These are phyloP conservation scores for Sitobion miscanthi DNA, from an alignment of 1,140 invertebrate genomes.

Conservation along the genomic window DNA sequence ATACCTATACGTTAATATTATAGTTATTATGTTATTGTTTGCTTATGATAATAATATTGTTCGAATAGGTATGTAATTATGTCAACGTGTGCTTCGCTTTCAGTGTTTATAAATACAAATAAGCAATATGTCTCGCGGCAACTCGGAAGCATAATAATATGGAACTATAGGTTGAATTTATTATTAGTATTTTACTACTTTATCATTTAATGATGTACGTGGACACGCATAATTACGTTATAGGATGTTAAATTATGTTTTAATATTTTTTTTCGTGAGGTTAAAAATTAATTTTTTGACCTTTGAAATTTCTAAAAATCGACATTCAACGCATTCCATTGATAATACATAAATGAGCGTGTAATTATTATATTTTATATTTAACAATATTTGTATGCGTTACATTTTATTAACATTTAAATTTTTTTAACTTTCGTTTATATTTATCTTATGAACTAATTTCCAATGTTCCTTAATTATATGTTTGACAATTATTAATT, in stretches of 20 bases:
- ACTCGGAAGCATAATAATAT: neutral
- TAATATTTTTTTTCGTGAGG: neutral
- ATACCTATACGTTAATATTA: neutral
- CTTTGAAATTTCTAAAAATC: neutral
- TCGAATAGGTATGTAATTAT: neutral
- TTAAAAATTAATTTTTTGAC: neutral
- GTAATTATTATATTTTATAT: neutral
- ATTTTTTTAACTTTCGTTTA: neutral
- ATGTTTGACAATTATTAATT: neutral
- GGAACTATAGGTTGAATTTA: neutral
- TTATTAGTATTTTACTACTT: neutral
- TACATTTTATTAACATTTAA: neutral
- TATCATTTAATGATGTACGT: neutral
- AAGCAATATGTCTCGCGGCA: neutral
- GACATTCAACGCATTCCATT: neutral
- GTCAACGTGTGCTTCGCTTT: neutral
- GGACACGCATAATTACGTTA: neutral
- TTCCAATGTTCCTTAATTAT: neutral
- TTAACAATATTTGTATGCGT: neutral
- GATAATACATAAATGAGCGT: neutral
- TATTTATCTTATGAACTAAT: neutral
- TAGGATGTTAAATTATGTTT: neutral
- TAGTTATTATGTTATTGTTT: neutral
- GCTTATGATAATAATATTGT: neutral
- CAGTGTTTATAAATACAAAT: neutral